These are phyloP conservation scores for Oxycera nigricornis DNA, from an alignment of 2,888 invertebrate genomes.

Conservation along the genomic window DNA sequence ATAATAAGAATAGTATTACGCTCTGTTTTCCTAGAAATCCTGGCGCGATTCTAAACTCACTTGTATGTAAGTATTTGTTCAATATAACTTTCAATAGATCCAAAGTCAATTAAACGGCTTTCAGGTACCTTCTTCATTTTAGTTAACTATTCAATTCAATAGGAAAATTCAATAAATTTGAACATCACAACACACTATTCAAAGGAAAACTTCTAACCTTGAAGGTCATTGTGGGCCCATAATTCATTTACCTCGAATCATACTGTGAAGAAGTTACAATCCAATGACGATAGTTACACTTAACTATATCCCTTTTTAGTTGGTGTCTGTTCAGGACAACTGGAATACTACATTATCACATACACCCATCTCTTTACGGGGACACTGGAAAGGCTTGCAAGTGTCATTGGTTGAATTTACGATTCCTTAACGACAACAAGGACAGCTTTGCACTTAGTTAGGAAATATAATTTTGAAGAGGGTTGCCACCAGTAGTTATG, in stretches of 20 bases:
- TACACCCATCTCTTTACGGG: not conserved
- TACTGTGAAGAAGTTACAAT: not conserved
- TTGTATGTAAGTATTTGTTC: too few relatives aligned
- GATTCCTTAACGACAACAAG: not conserved
- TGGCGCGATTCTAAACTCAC: too few relatives aligned
- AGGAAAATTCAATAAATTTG: not conserved
- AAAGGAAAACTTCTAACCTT: not conserved
- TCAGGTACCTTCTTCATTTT: too few relatives aligned
- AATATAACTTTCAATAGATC: too few relatives aligned
- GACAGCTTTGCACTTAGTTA: not conserved
- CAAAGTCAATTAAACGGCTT: too few relatives aligned
- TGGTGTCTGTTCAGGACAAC: not conserved
- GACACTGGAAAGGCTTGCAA: not conserved
- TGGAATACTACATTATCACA: not conserved
- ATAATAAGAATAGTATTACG: too few relatives aligned
- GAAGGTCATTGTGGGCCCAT: slow-evolving; percentile 13
- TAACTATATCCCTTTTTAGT: not conserved
- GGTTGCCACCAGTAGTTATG: too few relatives aligned
- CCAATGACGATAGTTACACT: not conserved
- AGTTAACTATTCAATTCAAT: too few relatives aligned
- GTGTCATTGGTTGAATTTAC: slow-evolving; percentile 23
- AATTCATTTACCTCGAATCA: slow-evolving; percentile 26
- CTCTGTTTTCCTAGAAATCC: too few relatives aligned
- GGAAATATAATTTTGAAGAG: not conserved
- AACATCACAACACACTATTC: not conserved